Percentiles rank a stretch among this genome's conserved stretches.
These are phyloP conservation scores for Sphenodon punctatus DNA, from an alignment of 2,797 vertebrate genomes.

Conservation along the genomic window DNA sequence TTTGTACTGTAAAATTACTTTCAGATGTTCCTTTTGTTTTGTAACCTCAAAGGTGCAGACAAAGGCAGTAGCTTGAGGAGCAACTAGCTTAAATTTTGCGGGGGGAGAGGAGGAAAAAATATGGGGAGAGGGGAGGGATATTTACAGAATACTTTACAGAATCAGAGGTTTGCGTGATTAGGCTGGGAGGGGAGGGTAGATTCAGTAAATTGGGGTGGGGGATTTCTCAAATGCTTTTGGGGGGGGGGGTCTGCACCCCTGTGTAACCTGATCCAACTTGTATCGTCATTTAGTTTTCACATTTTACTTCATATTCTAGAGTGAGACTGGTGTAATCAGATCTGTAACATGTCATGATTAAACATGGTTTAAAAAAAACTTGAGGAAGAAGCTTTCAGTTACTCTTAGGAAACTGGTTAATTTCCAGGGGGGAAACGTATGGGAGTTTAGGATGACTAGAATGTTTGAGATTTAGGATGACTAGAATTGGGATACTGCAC, in stretches of 20 bases:
- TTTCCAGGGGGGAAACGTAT: neutral
- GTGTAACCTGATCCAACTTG: neutral
- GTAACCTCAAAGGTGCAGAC: too few species aligned
- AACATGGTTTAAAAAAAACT: neutral
- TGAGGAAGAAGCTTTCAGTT: neutral
- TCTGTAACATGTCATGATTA: neutral
- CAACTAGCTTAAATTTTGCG: too few species aligned
- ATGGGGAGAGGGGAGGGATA: too few species aligned
- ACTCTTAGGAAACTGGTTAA: neutral
- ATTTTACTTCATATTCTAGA: neutral
- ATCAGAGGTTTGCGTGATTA: too few species aligned
- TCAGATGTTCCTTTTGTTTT: neutral
- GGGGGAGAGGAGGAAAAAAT: too few species aligned
- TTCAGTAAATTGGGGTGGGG: too few species aligned
- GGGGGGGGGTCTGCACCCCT: too few species aligned
- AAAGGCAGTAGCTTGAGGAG: too few species aligned
- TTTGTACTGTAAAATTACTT: constrained; percentile 40
- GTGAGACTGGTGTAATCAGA: neutral
- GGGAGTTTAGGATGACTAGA: neutral
- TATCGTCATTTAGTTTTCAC: constrained; percentile 17
- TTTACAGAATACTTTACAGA: too few species aligned
- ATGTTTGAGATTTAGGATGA: neutral
- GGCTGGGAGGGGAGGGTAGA: too few species aligned
- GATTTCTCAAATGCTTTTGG: too few species aligned
- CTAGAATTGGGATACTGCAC: neutral